Base-by-base conservation (phyloP, 2,888 invertebrate species). In the Minunthozetes semirufus region DNA sequence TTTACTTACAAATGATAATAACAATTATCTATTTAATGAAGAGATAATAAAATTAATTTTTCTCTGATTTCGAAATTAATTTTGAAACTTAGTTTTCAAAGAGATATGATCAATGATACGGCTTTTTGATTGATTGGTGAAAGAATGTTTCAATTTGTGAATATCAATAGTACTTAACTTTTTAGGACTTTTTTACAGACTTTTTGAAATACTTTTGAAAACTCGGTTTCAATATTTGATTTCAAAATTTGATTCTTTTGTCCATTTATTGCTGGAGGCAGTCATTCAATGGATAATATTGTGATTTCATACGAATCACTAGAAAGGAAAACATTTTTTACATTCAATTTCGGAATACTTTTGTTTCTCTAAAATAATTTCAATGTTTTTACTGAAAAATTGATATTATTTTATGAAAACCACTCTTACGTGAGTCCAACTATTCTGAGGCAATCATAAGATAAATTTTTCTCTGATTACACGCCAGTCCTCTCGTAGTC, bases 401-500 rank as follows among this genome's bases (percentile, higher is more conserved):
- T 59, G 53, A 53, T 56, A 25, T 25, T 22, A 22, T 19, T 66
- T 38, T 19, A 38, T 61, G 33, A 66, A 33, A 42, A 48, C 11
- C 42, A 27, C 70, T 25, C 70, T 48, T 70, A 70, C 70, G 70
- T 70, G 70, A 70, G 70, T 15, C 48, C 48, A 25, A 70, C 70
- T 70, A 46, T 70, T 70, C 17, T 27, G 46, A 19, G 15, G 48
- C 70, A 70, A 70, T 70, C 70, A 70, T 33, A 27, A 63, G 27
- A 63, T 4, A 70, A 4, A 66, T 38, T n/a, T 38, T 68, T 68
- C 0, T 70, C 48, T 70, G 42, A 70, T 70, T 46, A 46, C 70
- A 70, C 42, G 17, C 38, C 56, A 56, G 27, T 27, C 59, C 59
- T 27, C 27, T 59, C 15, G 15, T 17, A 33, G 22, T 17, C 22